Conservation (phyloP, 2,797 vertebrate species). For the Sebastiscus albofasciatus region DNA sequence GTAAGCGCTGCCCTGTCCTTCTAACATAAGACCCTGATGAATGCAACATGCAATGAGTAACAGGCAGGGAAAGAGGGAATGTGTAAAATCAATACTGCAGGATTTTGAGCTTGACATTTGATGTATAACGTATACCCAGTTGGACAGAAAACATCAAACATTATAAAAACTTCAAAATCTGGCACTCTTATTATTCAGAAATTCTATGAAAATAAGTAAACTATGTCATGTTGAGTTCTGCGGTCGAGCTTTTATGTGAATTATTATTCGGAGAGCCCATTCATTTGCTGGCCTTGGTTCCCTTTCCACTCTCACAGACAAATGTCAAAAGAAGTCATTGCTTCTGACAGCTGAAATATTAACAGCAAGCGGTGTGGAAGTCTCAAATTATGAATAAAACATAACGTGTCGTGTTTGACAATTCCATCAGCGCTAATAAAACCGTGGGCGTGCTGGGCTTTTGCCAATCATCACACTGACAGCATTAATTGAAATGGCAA, state of each 20-base stretch:
- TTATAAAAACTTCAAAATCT: background rate
- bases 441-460: constrained; percentile 59
- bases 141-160: background rate
- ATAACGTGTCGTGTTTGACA: constrained; percentile 73
- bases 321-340: constrained; percentile 45
- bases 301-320: constrained; percentile 1
- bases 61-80: background rate
- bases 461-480: constrained; percentile 74
- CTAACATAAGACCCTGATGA: background rate
- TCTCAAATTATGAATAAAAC: constrained; percentile 68
- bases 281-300: background rate
- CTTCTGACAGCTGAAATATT: constrained; percentile 48
- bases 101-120: background rate
- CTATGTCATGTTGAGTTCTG: constrained; percentile 11
- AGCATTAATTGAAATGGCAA: constrained; percentile 80
- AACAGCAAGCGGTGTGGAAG: constrained; percentile 51
- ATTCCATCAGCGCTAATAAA: constrained; percentile 80
- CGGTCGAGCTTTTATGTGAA: constrained; percentile 14
- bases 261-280: constrained; percentile 24
- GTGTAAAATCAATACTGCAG: background rate
- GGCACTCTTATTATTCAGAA: background rate
- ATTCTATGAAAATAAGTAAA: background rate
- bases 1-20: background rate
- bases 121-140: background rate
- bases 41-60: background rate